Conservation (phyloP, 1,140 invertebrate species). For the Chymomyza costata region DNA sequence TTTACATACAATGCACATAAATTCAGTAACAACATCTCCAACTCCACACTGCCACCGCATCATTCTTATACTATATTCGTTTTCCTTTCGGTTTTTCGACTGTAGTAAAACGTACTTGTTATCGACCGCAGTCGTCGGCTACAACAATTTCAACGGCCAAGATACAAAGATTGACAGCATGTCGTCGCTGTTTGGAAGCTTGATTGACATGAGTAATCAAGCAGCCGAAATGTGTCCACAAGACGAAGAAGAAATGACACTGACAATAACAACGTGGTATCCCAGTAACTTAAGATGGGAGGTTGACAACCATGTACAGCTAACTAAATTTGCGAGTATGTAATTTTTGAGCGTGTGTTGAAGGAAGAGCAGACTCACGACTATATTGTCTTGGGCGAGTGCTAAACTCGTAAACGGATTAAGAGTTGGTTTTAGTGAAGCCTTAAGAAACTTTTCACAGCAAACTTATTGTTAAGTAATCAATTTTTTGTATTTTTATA, state of each 20-base stretch:
- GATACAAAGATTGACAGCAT: slow-evolving; percentile 74
- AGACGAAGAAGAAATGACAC: slow-evolving; percentile 69
- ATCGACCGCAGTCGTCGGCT: slow-evolving; percentile 29
- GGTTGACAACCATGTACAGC: too few species aligned
- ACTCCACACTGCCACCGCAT: slow-evolving; percentile 26
- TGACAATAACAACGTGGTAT: slow-evolving; percentile 52
- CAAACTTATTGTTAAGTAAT: too few species aligned
- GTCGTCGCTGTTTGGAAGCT: slow-evolving; percentile 71
- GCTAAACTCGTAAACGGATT: too few species aligned
- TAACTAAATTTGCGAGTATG: slow-evolving; percentile 21
- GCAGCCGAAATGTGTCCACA: slow-evolving; percentile 72
- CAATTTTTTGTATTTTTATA: too few species aligned
- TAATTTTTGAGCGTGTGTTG: too few species aligned
- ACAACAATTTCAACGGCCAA: slow-evolving; percentile 65
- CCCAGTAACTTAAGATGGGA: too few species aligned
- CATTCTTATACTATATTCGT: slow-evolving; percentile 25
- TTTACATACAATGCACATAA: slow-evolving; percentile 73
- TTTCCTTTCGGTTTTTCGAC: slow-evolving; percentile 30
- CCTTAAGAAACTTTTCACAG: too few species aligned
- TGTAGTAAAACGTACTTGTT: slow-evolving; percentile 64
- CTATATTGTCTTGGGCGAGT: too few species aligned
- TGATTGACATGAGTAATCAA: slow-evolving; percentile 74
- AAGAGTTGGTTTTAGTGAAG: too few species aligned
- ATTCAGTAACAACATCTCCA: slow-evolving; percentile 45
- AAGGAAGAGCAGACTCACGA: too few species aligned